Evolutionary conservation across 2,888 invertebrate species (phyloP).

Genomic region (Linnaemya tessellans): DNA sequence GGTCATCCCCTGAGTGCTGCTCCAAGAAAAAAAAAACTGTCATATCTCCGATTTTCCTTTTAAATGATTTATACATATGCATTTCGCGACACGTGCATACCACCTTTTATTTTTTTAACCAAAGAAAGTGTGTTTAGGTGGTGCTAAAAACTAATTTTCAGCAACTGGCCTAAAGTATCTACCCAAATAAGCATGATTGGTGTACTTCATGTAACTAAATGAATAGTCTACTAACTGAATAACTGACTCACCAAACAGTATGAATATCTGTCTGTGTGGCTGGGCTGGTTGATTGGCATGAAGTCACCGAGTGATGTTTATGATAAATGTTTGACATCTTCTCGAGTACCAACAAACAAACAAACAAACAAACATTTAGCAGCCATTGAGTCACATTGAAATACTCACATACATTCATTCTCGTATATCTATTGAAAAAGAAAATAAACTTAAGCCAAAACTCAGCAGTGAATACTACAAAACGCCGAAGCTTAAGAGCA

Average conservation of each 20-base stretch:
- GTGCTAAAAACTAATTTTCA: not conserved
- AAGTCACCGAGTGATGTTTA: conserved; percentile 44
- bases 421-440: conserved; percentile 16
- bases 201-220: conserved; percentile 59
- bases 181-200: conserved; percentile 38
- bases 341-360: conserved; percentile 59
- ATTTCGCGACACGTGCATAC: no score
- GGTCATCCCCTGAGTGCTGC: no score
- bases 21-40: no score
- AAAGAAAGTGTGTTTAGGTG: no score
- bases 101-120: no score
- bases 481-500: conserved; percentile 50
- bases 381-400: conserved; percentile 29
- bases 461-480: conserved; percentile 28
- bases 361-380: conserved; percentile 40
- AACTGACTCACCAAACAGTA: conserved; percentile 17
- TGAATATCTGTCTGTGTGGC: conserved; percentile 16
- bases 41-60: no score
- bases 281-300: conserved; percentile 3
- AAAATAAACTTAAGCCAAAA: conserved; percentile 10
- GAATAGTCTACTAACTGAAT: conserved; percentile 36
- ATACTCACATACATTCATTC: not conserved
- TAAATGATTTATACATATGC: no score
- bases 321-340: conserved; percentile 66
- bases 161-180: not conserved